Evolutionary conservation across 2,888 invertebrate genomes (phyloP), one percentile per base, ranked within the genome.

Genomic region (Ypsolopha sequella): DNA sequence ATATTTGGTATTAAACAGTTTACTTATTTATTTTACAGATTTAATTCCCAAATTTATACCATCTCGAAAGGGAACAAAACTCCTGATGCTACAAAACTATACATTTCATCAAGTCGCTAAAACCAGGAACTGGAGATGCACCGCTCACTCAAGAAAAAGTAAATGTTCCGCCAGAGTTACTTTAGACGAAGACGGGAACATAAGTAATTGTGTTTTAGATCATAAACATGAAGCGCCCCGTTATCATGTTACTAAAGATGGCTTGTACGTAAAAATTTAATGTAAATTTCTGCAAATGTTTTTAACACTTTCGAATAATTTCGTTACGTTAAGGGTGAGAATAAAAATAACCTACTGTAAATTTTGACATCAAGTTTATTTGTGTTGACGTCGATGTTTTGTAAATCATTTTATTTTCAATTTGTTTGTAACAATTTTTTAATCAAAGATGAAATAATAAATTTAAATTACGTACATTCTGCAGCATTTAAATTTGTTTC

Each of bases 101-200:
- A 68, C 67, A 1, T 69, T 65, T 45, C 53, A 46, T 53, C 54
- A 33, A 63, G 62, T 48, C 58, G 2, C 2, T 24, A 10, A 52
- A 11, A 61, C 14, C 59, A 54, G 64, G 51, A 64, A 66, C 45
- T 68, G 68, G 68, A 57, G 59, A 8, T 69, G 70, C 49, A 64
- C 67, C 6, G n/a, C n/a, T n/a, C n/a, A n/a, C n/a, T 61, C 59
- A 51, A 59, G 62, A 41, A 53, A 51, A 4, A 52, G 55, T 1
- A 61, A 60, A 45, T 67, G 68, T 52, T 58, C 43, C 6, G 69
- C 66, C 3, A 64, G 58, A 51, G 53, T 69, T 1, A 52, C 58
- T n/a, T 57, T 68, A 34, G 57, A 65, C 43, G 51, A 51, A n/a
- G 48, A 54, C 41, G 48, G 51, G 1, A 51, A 54, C 6, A 56